Percentiles rank a stretch among this genome's conserved stretches.
phyloP scores from a whole-genome alignment of 2,113 vertebrate genomes.

The Tichodroma muraria region DNA sequence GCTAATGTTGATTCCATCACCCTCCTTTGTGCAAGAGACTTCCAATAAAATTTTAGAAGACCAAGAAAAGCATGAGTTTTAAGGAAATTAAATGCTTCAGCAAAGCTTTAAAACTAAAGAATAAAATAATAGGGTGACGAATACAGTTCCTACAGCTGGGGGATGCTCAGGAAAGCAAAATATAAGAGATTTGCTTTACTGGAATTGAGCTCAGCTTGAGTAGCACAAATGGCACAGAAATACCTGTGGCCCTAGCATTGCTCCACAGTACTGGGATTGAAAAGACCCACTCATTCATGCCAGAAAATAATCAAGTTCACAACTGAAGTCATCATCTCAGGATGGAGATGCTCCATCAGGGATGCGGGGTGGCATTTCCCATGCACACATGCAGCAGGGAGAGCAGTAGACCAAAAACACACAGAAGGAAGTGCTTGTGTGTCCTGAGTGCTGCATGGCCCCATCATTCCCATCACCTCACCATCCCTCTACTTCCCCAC shows the following conservation, averaged over 20 bases:
- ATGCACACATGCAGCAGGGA: background rate
- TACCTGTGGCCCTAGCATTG: background rate
- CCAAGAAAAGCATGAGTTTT: background rate
- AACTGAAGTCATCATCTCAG: background rate
- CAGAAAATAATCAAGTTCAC: background rate
- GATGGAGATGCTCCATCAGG: background rate
- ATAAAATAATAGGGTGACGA: background rate
- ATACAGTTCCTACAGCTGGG: background rate
- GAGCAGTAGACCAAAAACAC: background rate
- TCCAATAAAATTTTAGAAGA: background rate
- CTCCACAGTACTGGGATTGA: background rate
- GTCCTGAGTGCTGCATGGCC: background rate
- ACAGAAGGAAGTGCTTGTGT: fast-evolving
- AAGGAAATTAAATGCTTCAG: background rate
- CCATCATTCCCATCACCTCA: background rate
- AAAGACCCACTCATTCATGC: background rate
- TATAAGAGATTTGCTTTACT: background rate
- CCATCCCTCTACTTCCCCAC: background rate
- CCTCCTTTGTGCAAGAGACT: background rate
- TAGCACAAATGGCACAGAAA: background rate
- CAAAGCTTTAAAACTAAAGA: background rate
- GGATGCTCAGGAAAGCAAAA: background rate
- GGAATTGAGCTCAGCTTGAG: background rate
- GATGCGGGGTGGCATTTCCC: background rate
- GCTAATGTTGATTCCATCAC: background rate